Base-by-base conservation (phyloP, 2,113 vertebrate genomes). In the Vulpes vulpes region DNA sequence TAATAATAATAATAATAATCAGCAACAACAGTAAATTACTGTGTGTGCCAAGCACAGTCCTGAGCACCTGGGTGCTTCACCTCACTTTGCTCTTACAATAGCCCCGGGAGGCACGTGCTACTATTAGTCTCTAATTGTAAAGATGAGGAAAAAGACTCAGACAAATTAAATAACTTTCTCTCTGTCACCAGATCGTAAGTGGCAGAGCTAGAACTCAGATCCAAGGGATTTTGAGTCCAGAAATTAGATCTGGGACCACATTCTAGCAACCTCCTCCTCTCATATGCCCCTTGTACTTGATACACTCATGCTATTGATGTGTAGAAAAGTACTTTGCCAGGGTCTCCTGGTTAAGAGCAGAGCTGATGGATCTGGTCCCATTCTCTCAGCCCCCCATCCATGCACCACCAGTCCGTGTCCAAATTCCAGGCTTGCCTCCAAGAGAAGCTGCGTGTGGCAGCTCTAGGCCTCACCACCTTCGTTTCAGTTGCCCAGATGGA, bases 241-340 rank as follows among this genome's bases (percentile, higher is more conserved):
- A 84, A 43, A 11, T 12, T 3, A 35, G 71, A 74, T 3, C 69
- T 17, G 25, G 81, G 53, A 55, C 35, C 35, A 35, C 64, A 4
- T 15, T 2, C 27, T 11, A 22, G 65, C 22, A 2, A 89, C 11
- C 0, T 4, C 20, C 22, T 76, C 20, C 0, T 14, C 5, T 11
- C 2, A 5, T 2, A 8, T 5, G 17, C 32, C 71, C 30, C 73
- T 78, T 9, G 15, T 4, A 3, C 10, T 4, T 35, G 55, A 4
- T 16, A 23, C 25, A 1, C 78, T 10, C 19, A 16, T 0, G 19
- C 7, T 9, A 10, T 19, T 17, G 51, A 23, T 0, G 0, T 22
- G 65, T 49, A 27, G 35, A 43, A 49, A n/a, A 38, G 53, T 1
- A 10, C 17, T 30, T 71, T 65, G 62, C 49, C 20, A 16, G 85